These are phyloP conservation scores for Hyperoplus lanceolatus DNA, from an alignment of 2,797 vertebrate genomes.

Conservation along the genomic window DNA sequence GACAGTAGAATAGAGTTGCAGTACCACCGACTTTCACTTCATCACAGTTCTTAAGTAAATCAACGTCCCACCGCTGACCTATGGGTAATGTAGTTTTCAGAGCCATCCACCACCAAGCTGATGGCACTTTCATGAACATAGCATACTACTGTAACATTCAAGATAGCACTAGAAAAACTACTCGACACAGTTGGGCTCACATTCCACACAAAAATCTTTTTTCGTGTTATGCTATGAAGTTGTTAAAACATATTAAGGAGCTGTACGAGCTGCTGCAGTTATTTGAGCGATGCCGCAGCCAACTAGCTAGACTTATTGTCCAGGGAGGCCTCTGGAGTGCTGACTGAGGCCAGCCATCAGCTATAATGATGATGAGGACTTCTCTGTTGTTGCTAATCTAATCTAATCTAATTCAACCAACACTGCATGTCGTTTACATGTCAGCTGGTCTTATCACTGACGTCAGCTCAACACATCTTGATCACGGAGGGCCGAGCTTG, in stretches of 20 bases:
- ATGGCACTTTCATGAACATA: not conserved
- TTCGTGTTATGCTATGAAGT: not conserved
- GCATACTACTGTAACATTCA: not conserved
- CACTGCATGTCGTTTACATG: not conserved
- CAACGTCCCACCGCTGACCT: not conserved
- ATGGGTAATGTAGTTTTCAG: not conserved
- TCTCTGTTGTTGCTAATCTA: constrained; percentile 2
- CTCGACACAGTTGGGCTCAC: not conserved
- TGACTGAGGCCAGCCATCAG: constrained; percentile 63
- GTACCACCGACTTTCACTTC: not conserved
- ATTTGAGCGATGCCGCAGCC: constrained; percentile 43
- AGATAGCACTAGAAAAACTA: not conserved
- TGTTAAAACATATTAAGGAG: not conserved
- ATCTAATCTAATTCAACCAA: constrained; percentile 31
- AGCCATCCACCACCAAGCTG: not conserved
- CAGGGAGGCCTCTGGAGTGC: constrained; percentile 65
- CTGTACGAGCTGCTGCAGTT: constrained; percentile 11
- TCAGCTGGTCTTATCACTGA: constrained; percentile 13
- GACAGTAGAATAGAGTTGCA: not conserved
- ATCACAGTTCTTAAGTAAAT: not conserved
- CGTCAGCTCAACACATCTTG: not conserved
- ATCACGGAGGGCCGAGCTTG: constrained; percentile 10
- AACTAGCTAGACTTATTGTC: constrained; percentile 58
- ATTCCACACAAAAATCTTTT: not conserved
- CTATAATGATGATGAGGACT: constrained; percentile 23